Evolutionary conservation across 2,888 invertebrate genomes (phyloP).

Genomic region (Agrochola macilenta): DNA sequence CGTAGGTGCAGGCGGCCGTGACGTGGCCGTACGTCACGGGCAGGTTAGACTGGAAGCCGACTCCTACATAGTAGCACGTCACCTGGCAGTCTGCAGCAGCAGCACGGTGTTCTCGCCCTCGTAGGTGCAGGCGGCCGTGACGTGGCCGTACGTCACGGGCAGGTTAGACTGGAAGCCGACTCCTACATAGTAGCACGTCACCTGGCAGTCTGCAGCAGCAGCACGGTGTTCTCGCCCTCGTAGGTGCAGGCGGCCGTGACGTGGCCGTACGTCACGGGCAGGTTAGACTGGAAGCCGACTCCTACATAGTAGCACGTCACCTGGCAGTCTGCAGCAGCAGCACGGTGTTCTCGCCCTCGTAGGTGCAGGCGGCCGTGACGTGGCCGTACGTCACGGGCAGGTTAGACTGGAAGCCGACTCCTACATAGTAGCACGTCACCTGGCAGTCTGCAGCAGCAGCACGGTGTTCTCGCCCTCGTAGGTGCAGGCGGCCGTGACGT

Average conservation of each 20-base stretch:
- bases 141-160: constrained; percentile 95
- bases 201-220: constrained; percentile 97
- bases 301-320: constrained; percentile 66
- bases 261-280: constrained; percentile 96
- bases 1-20: constrained; percentile 98
- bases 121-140: constrained; percentile 97
- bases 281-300: constrained; percentile 90
- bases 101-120: constrained; percentile 99
- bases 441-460: constrained; percentile 96
- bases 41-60: constrained; percentile 91
- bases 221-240: constrained; percentile 99
- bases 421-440: constrained; percentile 76
- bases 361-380: constrained; percentile 97
- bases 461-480: constrained; percentile 99
- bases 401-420: constrained; percentile 89
- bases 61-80: not conserved
- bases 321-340: constrained; percentile 97
- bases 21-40: constrained; percentile 96
- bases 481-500: constrained; percentile 96
- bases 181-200: constrained; percentile 54
- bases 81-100: constrained; percentile 96
- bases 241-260: constrained; percentile 98
- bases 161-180: constrained; percentile 91
- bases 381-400: constrained; percentile 96
- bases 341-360: constrained; percentile 99